Evolutionary conservation across 23 tunicate genomes (phyloP), one percentile per base, ranked within the genome.

Genomic region (Styela clava): DNA sequence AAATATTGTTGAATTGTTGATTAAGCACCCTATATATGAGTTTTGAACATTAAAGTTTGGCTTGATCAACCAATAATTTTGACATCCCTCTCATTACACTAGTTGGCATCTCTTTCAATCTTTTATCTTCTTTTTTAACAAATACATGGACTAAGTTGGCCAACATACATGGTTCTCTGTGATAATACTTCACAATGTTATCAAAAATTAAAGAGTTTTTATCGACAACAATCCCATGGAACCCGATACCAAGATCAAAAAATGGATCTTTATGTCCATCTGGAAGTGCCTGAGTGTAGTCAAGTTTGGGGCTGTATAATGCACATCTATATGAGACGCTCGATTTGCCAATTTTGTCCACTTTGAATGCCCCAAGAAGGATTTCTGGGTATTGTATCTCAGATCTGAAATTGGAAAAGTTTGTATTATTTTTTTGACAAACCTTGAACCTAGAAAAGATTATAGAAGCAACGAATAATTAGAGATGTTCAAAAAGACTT

Each of bases 301-400:
- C 33, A 2, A 28, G 51, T 74, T 80, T 81, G 12, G 90, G 90
- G 31, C 63, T 74, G 62, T 71, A 86, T 69, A 86, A 73, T 0
- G 82, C 90, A 9, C 73, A 79, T 36, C 52, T 21, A 32, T 81
- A 81, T 2, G 37, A 52, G 64, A 86, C 85, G 64, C 85, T 86
- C 3, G 90, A 86, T 24, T 63, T 81, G 20, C 90, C 90, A 62
- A 86, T 62, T 34, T 73, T 86, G 16, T 51, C 52, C n/a, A 86
- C 82, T 34, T 81, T 63, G 25, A 81, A 61, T 35, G 83, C 90
- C n/a, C 81, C 85, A 16, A 86, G 73, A 12, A 86, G 33, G 7
- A 74, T 65, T 81, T 86, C 85, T 16, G 90, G 90, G 64, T 70
- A 86, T 19, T 36, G 27, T 9, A 81, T 44, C 56, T 44, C 9